phyloP scores from a whole-genome alignment of 2,888 invertebrate genomes.

The Heliconius ethilla region DNA sequence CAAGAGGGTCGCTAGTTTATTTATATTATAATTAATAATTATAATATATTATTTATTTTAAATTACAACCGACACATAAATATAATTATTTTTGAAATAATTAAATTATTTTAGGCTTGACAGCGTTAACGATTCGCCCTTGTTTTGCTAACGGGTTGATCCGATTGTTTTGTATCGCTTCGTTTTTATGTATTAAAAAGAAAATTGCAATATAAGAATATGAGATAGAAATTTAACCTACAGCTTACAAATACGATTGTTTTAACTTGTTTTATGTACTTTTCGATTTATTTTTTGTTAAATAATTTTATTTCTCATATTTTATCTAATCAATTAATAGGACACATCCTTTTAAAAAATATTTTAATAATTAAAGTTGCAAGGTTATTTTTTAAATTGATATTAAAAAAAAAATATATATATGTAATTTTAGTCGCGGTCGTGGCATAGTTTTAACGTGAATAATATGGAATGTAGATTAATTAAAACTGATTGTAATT shows the following conservation, averaged over 20 bases:
- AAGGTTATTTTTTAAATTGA: neutral
- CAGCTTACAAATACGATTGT: neutral
- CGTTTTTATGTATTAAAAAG: neutral
- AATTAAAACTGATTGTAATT: neutral
- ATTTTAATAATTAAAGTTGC: neutral
- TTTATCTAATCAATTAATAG: too few species aligned
- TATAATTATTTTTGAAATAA: too few species aligned
- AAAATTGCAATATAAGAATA: neutral
- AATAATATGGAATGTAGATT: neutral
- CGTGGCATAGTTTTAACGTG: neutral
- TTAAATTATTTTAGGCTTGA: too few species aligned
- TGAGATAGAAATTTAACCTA: neutral
- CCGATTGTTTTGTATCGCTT: neutral
- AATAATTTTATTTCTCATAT: too few species aligned
- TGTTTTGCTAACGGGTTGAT: neutral
- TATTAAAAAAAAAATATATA: too few species aligned
- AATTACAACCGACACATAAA: too few species aligned
- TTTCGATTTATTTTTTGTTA: neutral
- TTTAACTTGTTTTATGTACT: neutral
- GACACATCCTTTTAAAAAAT: neutral
- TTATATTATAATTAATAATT: too few species aligned
- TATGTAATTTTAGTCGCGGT: neutral
- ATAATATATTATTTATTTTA: too few species aligned
- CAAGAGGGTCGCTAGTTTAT: too few species aligned
- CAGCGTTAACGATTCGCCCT: neutral